Percentiles rank a stretch among this genome's conserved stretches.
Conservation (phyloP, 2,113 vertebrate species). For the Chionomys nivalis region DNA sequence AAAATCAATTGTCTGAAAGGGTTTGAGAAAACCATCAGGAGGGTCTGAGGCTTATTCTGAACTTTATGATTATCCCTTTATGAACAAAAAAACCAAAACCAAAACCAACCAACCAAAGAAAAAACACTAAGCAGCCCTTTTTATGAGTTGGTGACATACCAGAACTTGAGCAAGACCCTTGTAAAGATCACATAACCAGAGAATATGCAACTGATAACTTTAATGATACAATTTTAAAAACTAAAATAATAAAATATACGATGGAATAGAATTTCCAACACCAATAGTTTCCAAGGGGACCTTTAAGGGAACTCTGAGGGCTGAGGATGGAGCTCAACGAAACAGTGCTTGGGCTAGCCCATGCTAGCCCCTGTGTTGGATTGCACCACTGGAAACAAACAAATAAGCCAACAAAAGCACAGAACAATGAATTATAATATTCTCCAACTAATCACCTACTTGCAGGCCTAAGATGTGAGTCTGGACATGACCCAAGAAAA, state of each 20-base stretch:
- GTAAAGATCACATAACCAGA: neutral
- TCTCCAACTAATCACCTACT: neutral
- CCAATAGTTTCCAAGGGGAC: neutral
- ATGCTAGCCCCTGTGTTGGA: neutral
- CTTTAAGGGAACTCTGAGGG: neutral
- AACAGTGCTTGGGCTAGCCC: neutral
- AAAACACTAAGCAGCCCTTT: neutral
- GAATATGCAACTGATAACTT: neutral
- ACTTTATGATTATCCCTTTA: neutral
- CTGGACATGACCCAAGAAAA: neutral
- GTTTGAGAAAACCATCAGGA: neutral
- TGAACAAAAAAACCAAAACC: too few relatives aligned
- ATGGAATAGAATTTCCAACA: neutral
- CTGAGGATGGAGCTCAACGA: neutral
- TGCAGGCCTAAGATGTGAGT: neutral
- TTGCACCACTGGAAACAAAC: neutral
- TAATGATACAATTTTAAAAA: neutral
- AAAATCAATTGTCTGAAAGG: neutral
- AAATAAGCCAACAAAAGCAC: neutral
- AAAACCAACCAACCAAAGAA: neutral
- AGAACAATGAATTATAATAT: neutral
- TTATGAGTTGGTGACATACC: neutral
- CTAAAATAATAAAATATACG: neutral
- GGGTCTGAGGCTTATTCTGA: neutral
- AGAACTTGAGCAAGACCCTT: neutral